Base-by-base conservation (phyloP, 2,888 invertebrate genomes). In the Dasysyrphus tricinctus region DNA sequence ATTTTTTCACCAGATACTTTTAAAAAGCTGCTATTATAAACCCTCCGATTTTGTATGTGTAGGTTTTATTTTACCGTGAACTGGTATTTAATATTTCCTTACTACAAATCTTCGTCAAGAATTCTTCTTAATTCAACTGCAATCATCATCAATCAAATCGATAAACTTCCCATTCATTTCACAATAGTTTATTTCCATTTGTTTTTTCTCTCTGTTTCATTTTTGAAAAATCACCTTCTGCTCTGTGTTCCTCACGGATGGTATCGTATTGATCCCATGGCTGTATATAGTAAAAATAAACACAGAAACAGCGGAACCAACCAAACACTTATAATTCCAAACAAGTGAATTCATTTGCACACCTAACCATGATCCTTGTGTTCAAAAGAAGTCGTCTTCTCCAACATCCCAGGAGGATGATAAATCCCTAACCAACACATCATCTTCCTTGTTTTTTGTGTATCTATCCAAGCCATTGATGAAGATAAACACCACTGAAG, bases 301-400 rank as follows among this genome's bases (percentile, higher is more conserved):
- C 32, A 32, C 39, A 49, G 56, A 56, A 73, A 76, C 32, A 51
- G 9, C 34, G 7, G 8, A 67, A 59, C 49, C 76, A 61, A 80
- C 11, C 29, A 81, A 81, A 81, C 74, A 80, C 81, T 84, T 80
- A 67, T 67, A 70, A 76, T 9, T 34, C 32, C 65, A 80, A 44
- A 85, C 69, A 77, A 80, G 77, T 80, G 80, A 73, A 84, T 73
- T 73, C 85, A 77, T 77, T 77, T 70, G 73, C 16, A 51, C 85
- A 74, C 85, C 67, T 80, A 59, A 44, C 57, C 69, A 34, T 81
- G 79, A 70, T 80, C 77, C 80, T 74, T 47, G 37, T 24, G 42
- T 42, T 78, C 32, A 67, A 76, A 76, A 54, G 16, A 59, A 42
- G 61, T 47, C 34, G 32, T 32, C 65, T 65, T 32, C 47, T 34